phyloP scores from a whole-genome alignment of 2,113 vertebrate genomes.

The Alaudala cheleensis region DNA sequence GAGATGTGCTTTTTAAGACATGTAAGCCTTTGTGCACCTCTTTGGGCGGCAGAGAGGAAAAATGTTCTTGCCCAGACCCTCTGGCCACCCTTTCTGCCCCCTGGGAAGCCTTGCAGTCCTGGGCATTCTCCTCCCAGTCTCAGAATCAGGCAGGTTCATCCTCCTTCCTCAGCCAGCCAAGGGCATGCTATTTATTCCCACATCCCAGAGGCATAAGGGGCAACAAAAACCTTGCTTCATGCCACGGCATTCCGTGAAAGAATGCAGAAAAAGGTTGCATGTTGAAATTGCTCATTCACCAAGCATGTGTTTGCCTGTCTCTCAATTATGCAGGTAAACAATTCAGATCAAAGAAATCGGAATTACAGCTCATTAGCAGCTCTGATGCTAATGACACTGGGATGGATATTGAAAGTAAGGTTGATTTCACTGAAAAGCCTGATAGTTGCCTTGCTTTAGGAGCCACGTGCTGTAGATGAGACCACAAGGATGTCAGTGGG shows the following conservation, averaged over 20 bases:
- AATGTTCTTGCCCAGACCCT: rapidly evolving
- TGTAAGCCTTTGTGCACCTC: rapidly evolving
- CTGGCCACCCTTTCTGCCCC: too few relatives aligned
- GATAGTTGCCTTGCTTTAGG: background rate
- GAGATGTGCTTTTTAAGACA: background rate
- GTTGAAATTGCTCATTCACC: background rate
- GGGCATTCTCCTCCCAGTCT: background rate
- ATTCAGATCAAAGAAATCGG: constrained; percentile 41
- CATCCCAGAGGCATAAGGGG: rapidly evolving
- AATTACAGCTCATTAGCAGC: constrained; percentile 28
- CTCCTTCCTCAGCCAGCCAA: background rate
- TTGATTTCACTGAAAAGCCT: background rate
- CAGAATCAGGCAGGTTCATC: background rate
- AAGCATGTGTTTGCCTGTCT: background rate
- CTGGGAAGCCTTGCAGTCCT: background rate
- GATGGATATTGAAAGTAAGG: constrained; percentile 39
- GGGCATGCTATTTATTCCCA: background rate
- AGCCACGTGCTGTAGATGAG: background rate
- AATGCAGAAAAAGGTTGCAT: background rate
- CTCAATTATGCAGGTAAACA: constrained; percentile 5
- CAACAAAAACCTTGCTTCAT: background rate
- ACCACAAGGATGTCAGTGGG: background rate
- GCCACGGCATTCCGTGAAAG: rapidly evolving
- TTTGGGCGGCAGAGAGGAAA: rapidly evolving
- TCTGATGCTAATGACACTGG: constrained; percentile 21